A percentile compares a stretch with the other conserved stretches of the same genome.
These are phyloP conservation scores for Pseudolaguvia tuberculata DNA, from an alignment of 2,113 vertebrate species.

Conservation along the genomic window DNA sequence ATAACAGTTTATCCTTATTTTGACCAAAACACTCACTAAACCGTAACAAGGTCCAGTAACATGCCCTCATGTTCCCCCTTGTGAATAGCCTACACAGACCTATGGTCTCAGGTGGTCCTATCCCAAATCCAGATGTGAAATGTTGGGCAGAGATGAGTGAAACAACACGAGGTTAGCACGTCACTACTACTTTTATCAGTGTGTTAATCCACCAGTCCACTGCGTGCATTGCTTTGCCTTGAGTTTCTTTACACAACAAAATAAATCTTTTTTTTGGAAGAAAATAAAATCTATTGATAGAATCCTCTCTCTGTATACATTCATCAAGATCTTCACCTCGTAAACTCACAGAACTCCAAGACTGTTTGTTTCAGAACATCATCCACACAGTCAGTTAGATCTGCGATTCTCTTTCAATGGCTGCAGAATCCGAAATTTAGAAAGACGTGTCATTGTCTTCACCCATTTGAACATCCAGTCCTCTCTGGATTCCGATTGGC, in stretches of 20 bases:
- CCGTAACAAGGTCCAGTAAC: too few species aligned
- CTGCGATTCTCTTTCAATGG: not conserved
- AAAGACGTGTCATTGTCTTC: not conserved
- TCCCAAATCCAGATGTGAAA: constrained; percentile 12
- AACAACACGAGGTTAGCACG: constrained; percentile 30
- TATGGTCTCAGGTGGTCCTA: not conserved
- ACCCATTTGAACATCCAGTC: not conserved
- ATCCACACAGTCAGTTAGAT: not conserved
- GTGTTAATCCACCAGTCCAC: constrained; percentile 32
- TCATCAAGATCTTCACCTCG: not conserved
- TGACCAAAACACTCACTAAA: not conserved
- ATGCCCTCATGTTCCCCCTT: too few species aligned
- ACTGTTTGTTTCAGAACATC: not conserved
- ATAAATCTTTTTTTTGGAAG: constrained; percentile 38
- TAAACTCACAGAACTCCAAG: not conserved
- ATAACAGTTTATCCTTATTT: not conserved
- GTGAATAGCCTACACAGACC: too few species aligned
- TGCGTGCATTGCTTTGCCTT: constrained; percentile 47
- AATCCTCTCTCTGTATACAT: constrained; percentile 29
- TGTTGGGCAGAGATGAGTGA: not conserved
- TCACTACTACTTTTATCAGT: constrained; percentile 15
- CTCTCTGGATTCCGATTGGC: not conserved
- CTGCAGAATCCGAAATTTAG: constrained; percentile 8
- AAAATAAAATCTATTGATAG: constrained; percentile 40
- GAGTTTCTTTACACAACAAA: constrained; percentile 35